phyloP scores from a whole-genome alignment of 2,797 vertebrate species.

The Helostoma temminkii region DNA sequence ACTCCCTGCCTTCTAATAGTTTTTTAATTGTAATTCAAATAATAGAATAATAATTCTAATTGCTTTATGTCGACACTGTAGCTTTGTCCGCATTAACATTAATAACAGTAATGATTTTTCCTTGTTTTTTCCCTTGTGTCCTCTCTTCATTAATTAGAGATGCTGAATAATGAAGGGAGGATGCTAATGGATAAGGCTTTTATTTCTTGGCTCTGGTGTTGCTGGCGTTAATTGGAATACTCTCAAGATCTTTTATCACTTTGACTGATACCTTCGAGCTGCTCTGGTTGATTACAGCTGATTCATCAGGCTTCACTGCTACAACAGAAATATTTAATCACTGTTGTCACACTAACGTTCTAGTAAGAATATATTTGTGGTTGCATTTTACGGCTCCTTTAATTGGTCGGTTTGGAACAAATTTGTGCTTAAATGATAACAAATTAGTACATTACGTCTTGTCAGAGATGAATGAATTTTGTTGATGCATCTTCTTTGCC shows the following conservation, averaged over 20 bases:
- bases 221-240: slow-evolving; percentile 68
- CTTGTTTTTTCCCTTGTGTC: neutral
- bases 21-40: slow-evolving; percentile 4
- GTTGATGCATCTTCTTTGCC: slow-evolving; percentile 66
- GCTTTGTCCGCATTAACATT: neutral
- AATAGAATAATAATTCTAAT: slow-evolving; percentile 5
- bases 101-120: slow-evolving; percentile 10
- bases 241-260: slow-evolving; percentile 69
- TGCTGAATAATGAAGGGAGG: slow-evolving; percentile 57
- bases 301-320: slow-evolving; percentile 33
- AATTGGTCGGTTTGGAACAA: neutral
- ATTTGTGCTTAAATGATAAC: slow-evolving; percentile 6
- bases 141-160: slow-evolving; percentile 38
- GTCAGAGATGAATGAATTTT: slow-evolving; percentile 62
- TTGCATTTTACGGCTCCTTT: neutral
- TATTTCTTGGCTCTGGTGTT: slow-evolving; percentile 57
- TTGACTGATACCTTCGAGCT: slow-evolving; percentile 49
- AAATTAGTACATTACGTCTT: neutral
- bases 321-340: slow-evolving; percentile 7
- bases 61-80: neutral
- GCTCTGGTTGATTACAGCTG: slow-evolving; percentile 40
- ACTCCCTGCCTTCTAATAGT: slow-evolving; percentile 1
- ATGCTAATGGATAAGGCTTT: slow-evolving; percentile 54
- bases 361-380: neutral
- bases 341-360: neutral